These are phyloP conservation scores for Corythornis cristatus DNA, from an alignment of 2,113 vertebrate species.

Conservation along the genomic window DNA sequence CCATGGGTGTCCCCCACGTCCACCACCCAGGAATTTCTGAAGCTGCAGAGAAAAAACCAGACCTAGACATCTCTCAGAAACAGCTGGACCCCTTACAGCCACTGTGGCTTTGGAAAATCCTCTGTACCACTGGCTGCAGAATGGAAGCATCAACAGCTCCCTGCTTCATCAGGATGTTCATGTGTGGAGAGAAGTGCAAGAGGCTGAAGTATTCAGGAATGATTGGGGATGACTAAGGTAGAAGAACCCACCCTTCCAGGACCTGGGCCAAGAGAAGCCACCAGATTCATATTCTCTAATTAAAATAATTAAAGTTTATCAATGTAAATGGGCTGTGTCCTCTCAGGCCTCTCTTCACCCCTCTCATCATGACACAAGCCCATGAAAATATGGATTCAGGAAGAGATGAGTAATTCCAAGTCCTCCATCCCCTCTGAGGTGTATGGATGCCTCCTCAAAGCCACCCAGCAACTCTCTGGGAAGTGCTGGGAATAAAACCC, in stretches of 20 bases:
- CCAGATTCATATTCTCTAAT: background rate
- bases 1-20: accelerated
- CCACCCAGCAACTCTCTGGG: background rate
- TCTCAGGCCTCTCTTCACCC: background rate
- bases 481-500: background rate
- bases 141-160: background rate
- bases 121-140: background rate
- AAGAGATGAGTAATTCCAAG: background rate
- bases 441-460: background rate
- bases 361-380: accelerated
- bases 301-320: background rate
- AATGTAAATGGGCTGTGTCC: background rate
- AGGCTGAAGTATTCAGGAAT: background rate
- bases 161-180: background rate
- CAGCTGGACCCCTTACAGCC: background rate
- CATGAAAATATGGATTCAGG: background rate
- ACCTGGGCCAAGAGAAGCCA: background rate
- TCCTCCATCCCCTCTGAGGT: background rate
- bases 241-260: background rate
- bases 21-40: background rate
- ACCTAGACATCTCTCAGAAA: background rate
- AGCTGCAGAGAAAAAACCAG: background rate
- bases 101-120: background rate
- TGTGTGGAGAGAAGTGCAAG: background rate
- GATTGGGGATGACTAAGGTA: background rate